These are phyloP conservation scores for Mamestra brassicae DNA, from an alignment of 2,888 invertebrate species.

Conservation along the genomic window DNA sequence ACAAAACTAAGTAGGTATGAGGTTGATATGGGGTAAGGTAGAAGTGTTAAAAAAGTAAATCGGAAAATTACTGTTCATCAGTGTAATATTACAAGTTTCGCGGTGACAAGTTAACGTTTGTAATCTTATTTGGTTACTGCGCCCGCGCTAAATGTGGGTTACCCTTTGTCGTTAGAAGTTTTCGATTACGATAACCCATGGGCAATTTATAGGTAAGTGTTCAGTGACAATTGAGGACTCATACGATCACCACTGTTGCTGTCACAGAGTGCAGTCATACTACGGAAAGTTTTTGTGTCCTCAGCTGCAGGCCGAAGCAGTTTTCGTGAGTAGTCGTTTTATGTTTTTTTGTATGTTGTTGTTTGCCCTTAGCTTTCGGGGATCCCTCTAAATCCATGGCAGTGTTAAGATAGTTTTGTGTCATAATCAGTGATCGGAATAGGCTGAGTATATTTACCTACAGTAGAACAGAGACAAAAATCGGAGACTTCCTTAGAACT, in stretches of 20 bases:
- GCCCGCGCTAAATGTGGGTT: neutral
- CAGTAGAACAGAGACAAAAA: no score
- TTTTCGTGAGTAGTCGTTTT: neutral
- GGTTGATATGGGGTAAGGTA: no score
- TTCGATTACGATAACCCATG: constrained; percentile 6
- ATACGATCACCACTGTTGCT: neutral
- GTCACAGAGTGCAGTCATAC: neutral
- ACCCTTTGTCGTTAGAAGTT: neutral
- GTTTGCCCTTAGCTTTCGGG: no score
- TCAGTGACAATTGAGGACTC: neutral
- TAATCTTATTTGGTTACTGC: neutral
- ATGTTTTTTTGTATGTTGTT: neutral
- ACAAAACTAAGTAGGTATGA: no score
- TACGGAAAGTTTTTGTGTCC: neutral
- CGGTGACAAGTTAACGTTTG: neutral
- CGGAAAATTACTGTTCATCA: no score
- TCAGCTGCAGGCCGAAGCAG: neutral
- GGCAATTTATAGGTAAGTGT: neutral
- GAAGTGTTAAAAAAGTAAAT: no score
- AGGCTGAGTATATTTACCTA: no score
- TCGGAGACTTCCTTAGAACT: no score
- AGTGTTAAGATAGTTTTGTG: no score
- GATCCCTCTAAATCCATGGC: no score
- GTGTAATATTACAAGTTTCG: no score
- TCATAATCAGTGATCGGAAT: no score